Evolutionary conservation across 2,888 invertebrate species (phyloP).

Genomic region (Chorisops tibialis): DNA sequence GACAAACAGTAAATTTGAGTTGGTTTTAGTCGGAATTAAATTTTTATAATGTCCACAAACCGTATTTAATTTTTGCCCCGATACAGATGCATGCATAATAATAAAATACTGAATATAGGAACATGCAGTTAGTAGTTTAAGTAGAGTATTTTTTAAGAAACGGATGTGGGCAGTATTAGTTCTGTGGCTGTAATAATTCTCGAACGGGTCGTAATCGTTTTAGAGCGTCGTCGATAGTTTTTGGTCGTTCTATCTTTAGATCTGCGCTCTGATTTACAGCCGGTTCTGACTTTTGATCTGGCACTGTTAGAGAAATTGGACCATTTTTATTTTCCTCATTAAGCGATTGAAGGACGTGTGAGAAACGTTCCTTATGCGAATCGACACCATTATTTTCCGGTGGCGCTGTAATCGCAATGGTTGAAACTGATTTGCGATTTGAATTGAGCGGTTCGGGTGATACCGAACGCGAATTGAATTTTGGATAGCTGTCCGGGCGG

Average conservation of each 20-base stretch:
- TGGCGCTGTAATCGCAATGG: neutral
- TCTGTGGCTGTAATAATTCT: neutral
- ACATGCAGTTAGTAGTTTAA: constrained; percentile 19
- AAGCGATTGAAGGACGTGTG: constrained; percentile 4
- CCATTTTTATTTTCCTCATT: neutral
- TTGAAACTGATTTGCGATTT: neutral
- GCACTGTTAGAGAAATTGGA: neutral
- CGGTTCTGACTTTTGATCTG: neutral
- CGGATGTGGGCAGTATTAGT: constrained; percentile 5
- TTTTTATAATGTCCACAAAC: neutral
- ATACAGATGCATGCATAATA: constrained; percentile 6
- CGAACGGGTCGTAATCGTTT: constrained; percentile 23
- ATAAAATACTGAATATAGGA: neutral
- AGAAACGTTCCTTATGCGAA: neutral
- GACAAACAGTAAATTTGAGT: no score
- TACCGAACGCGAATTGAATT: neutral
- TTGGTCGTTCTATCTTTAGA: neutral
- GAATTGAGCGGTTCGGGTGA: constrained; percentile 5
- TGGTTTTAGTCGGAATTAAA: neutral
- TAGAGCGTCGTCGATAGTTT: constrained; percentile 29
- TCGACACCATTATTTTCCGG: neutral
- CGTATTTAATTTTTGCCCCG: neutral
- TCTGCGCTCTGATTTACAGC: neutral
- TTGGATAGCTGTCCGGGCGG: constrained; percentile 20
- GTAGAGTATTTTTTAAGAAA: constrained; percentile 21